Conservation (phyloP, 2,888 invertebrate genomes). For the Yponomeuta cagnagella region DNA sequence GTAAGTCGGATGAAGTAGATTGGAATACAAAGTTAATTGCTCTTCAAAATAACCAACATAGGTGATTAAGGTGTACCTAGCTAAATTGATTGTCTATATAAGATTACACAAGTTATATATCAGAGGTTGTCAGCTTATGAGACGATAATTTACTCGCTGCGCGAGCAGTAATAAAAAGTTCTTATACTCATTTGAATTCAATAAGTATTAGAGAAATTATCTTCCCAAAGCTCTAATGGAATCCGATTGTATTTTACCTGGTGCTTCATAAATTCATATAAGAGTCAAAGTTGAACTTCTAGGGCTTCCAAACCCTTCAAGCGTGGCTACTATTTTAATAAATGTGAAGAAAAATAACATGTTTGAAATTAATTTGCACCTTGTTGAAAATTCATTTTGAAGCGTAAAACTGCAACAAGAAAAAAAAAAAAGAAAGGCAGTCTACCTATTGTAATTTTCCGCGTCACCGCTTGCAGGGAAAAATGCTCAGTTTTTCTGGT, state of each 20-base stretch:
- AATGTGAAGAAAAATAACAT: neutral
- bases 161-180: constrained; percentile 54
- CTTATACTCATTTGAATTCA: constrained; percentile 56
- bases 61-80: neutral
- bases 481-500: constrained; percentile 46
- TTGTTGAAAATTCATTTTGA: neutral
- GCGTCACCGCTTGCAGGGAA: constrained; percentile 48
- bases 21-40: constrained; percentile 23
- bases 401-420: constrained; percentile 1
- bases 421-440: neutral
- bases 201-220: constrained; percentile 51
- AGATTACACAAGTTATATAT: constrained; percentile 17
- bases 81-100: neutral
- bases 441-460: constrained; percentile 52
- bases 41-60: constrained; percentile 22
- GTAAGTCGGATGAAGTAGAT: too few relatives aligned
- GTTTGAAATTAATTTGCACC: neutral
- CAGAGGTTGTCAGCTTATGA: constrained; percentile 32
- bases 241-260: constrained; percentile 47
- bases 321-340: neutral
- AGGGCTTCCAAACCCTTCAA: neutral
- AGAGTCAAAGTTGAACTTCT: constrained; percentile 39
- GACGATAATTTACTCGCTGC: constrained; percentile 47
- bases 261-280: constrained; percentile 58
- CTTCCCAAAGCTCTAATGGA: constrained; percentile 39